Evolutionary conservation across 2,797 vertebrate species (phyloP).

Genomic region (Calcarius lapponicus): DNA sequence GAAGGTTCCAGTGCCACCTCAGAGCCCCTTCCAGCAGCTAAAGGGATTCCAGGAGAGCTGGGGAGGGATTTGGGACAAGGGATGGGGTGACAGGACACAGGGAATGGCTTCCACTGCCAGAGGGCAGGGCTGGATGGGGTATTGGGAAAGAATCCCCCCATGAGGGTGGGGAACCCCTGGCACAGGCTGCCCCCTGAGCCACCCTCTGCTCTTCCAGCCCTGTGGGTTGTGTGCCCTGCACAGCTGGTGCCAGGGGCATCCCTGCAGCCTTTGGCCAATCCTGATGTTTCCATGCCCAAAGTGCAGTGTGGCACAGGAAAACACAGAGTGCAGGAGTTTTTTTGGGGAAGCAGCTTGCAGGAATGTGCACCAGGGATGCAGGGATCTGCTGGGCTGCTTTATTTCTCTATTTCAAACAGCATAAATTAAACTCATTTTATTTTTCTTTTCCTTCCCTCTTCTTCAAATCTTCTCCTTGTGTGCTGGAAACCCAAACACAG

Average conservation of each 20-base stretch:
- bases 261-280: neutral
- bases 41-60: neutral
- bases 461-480: neutral
- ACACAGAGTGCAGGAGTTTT: neutral
- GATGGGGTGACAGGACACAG: neutral
- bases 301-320: rapidly evolving
- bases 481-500: neutral
- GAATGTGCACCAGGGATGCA: neutral
- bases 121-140: neutral
- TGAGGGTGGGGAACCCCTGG: neutral
- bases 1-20: neutral
- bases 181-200: neutral
- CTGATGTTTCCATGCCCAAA: rapidly evolving
- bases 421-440: neutral
- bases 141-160: neutral
- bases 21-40: rapidly evolving
- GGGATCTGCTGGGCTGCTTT: neutral
- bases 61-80: neutral
- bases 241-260: neutral
- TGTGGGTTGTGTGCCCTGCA: rapidly evolving
- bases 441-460: neutral
- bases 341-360: neutral
- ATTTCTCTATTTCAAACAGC: neutral
- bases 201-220: rapidly evolving
- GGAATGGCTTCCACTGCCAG: neutral